Conservation (phyloP, 2,797 vertebrate species). For the Ataeniobius toweri region DNA sequence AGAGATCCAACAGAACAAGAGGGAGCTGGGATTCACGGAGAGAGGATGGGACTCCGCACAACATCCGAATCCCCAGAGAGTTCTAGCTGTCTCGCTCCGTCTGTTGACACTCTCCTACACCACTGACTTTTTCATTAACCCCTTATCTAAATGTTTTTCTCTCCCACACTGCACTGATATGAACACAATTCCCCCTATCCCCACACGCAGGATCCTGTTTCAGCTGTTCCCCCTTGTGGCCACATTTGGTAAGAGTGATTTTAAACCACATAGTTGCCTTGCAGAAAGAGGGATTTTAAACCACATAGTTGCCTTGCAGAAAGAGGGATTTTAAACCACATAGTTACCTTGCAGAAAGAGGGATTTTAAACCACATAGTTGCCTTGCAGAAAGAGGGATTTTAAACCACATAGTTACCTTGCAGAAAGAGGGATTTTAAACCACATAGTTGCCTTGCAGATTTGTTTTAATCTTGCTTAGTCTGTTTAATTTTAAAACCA, state of each 20-base stretch:
- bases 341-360: not conserved
- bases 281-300: not conserved
- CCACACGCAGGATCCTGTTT: slow-evolving; percentile 38
- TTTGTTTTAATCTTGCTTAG: not conserved
- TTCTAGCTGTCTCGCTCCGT: slow-evolving; percentile 52
- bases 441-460: not conserved
- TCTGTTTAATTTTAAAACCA: not conserved
- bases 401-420: too few relatives aligned
- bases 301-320: not conserved
- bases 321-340: not conserved
- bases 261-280: not conserved
- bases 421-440: slow-evolving; percentile 2
- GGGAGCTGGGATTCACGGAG: slow-evolving; percentile 60
- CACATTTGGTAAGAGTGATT: slow-evolving; percentile 36
- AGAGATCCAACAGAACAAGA: slow-evolving; percentile 51
- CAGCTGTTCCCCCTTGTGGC: slow-evolving; percentile 74
- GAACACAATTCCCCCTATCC: slow-evolving; percentile 11
- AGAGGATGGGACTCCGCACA: slow-evolving; percentile 45
- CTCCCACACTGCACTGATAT: slow-evolving; percentile 69
- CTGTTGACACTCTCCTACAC: slow-evolving; percentile 71
- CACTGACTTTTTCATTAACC: slow-evolving; percentile 77
- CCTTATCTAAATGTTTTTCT: slow-evolving; percentile 77
- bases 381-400: not conserved
- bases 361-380: not conserved
- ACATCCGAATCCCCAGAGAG: slow-evolving; percentile 53